A percentile compares a stretch with the other conserved stretches of the same genome.
phyloP scores from a whole-genome alignment of 2,797 vertebrate species.

The Pantherophis alleghaniensis region DNA sequence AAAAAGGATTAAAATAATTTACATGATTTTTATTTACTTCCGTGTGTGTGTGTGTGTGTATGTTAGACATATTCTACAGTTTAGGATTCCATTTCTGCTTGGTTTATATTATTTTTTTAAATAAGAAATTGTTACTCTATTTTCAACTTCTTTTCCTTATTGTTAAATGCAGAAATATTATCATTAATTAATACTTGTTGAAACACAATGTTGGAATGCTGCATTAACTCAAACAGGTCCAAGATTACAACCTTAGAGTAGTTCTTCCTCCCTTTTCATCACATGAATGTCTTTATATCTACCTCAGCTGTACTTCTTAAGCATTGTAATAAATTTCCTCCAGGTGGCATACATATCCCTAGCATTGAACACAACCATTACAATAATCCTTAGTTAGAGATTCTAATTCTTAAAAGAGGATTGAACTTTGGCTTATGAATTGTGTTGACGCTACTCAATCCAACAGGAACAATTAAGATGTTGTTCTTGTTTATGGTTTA shows the following conservation, averaged over 20 bases:
- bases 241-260: neutral
- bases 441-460: neutral
- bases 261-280: neutral
- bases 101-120: neutral
- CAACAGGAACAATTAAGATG: neutral
- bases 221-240: neutral
- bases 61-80: neutral
- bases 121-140: neutral
- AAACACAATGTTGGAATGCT: neutral
- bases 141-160: neutral
- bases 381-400: neutral
- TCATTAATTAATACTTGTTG: neutral
- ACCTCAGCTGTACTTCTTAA: neutral
- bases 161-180: neutral
- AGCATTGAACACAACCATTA: neutral
- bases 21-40: neutral
- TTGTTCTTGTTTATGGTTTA: neutral
- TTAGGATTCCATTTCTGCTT: neutral
- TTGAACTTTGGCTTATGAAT: neutral
- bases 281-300: neutral
- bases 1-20: neutral
- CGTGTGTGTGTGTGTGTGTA: neutral
- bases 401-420: neutral
- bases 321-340: neutral
- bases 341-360: conserved; percentile 45